A percentile compares a stretch with the other conserved stretches of the same genome.
Evolutionary conservation across 2,888 invertebrate species (phyloP).

Genomic region (Zeuzera pyrina): DNA sequence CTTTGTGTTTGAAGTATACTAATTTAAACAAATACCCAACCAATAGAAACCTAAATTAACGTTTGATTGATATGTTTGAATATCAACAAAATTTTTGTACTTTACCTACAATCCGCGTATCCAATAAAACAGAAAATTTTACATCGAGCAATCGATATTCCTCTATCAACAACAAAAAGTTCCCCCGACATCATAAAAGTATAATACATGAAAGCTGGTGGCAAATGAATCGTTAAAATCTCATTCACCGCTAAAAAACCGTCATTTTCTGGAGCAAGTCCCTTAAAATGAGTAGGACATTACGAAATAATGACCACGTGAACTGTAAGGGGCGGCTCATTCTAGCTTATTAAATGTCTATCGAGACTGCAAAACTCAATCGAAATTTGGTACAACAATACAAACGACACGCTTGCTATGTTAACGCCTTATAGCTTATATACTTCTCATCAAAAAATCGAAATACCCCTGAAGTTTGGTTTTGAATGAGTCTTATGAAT

Average conservation of each 20-base stretch:
- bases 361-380: too few relatives aligned
- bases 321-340: slow-evolving; percentile 18
- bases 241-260: slow-evolving; percentile 29
- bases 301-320: slow-evolving; percentile 27
- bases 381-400: too few relatives aligned
- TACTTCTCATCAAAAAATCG: too few relatives aligned
- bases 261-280: slow-evolving; percentile 29
- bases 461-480: too few relatives aligned
- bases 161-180: slow-evolving; percentile 18
- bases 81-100: slow-evolving; percentile 1
- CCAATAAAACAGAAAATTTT: slow-evolving; percentile 2
- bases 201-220: slow-evolving; percentile 16
- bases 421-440: too few relatives aligned
- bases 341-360: slow-evolving; percentile 12
- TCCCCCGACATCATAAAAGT: slow-evolving; percentile 19
- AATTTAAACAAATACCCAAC: slow-evolving; percentile 6
- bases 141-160: slow-evolving; percentile 13
- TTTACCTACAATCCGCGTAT: neutral
- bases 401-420: too few relatives aligned
- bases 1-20: slow-evolving; percentile 5
- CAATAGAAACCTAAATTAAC: slow-evolving; percentile 4
- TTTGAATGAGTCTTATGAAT: too few relatives aligned
- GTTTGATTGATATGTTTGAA: slow-evolving; percentile 1
- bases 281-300: slow-evolving; percentile 28
- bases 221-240: slow-evolving; percentile 40